Evolutionary conservation across 2,113 vertebrate genomes (phyloP), one percentile per base, ranked within the genome.

Genomic region (Oryzias celebensis): DNA sequence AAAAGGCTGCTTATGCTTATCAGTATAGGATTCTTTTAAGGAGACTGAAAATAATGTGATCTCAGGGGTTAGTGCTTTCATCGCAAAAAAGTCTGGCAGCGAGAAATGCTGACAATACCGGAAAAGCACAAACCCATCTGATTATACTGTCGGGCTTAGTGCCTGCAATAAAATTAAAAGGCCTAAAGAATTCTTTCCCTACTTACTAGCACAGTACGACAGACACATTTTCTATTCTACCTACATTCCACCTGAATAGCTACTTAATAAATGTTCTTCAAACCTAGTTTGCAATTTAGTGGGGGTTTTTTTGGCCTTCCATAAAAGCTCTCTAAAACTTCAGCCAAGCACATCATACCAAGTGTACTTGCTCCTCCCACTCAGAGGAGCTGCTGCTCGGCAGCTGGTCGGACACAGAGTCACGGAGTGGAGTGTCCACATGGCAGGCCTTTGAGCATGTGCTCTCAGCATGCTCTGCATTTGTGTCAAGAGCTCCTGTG

Each of bases 291-390:
- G 48, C 62, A 18, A 68, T 63, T 71, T 71, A 41, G 53, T 82
- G 75, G 79, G 82, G 48, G 76, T 20, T 20, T 20, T 82, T 86
- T 84, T 80, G 65, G 62, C 63, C 56, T 70, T 61, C 48, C 5
- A 5, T 31, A 57, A 49, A 60, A 61, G 18, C 49, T 55, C 41
- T 20, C 42, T 51, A n/a, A 16, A 14, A 42, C 67, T 66, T 76
- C 49, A 70, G 41, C 73, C 42, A 18, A 28, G 58, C 48, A 46
- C 47, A 68, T 90, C 78, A 98, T 48, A 98, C 95, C 86, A 96
- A 90, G 89, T 98, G 96, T 67, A 94, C 92, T 67, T 94, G 95
- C 65, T 96, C 96, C 77, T 93, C 94, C 96, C 96, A 98, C 79
- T 98, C 95, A 61, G 91, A 92, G 70, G 94, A 93, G 87, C 93